Evolutionary conservation across 2,797 vertebrate species (phyloP).

Genomic region (Pteropus rufus): DNA sequence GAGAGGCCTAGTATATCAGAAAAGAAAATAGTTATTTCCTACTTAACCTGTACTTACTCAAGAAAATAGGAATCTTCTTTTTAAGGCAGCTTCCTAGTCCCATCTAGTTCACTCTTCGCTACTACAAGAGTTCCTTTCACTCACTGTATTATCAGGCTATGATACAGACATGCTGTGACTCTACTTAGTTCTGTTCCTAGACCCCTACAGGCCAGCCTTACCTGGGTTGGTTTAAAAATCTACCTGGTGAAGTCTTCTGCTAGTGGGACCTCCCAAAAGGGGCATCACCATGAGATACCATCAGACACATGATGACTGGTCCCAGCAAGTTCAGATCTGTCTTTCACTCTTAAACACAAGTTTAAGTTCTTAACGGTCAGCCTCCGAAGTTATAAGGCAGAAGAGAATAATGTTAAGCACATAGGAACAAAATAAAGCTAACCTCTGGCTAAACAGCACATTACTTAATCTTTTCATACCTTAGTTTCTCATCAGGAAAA

Average conservation of each 20-base stretch:
- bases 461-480: conserved; percentile 15
- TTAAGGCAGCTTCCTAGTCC: background rate
- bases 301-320: background rate
- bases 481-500: conserved; percentile 37
- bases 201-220: background rate
- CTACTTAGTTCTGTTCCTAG: background rate
- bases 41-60: background rate
- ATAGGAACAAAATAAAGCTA: background rate
- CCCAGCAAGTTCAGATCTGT: background rate
- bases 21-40: conserved; percentile 13
- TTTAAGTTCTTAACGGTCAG: background rate
- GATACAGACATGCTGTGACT: background rate
- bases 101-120: background rate
- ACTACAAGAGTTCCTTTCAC: background rate
- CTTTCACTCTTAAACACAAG: background rate
- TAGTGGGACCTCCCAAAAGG: background rate
- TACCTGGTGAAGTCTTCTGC: background rate
- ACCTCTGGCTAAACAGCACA: background rate
- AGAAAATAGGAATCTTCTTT: background rate
- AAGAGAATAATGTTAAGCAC: background rate
- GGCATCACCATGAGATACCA: background rate
- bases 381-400: background rate
- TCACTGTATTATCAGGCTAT: background rate
- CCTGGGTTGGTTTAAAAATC: background rate
- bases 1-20: background rate